A percentile compares a stretch with the other conserved stretches of the same genome.
Evolutionary conservation across 2,888 invertebrate genomes (phyloP).

Genomic region (Dioctria linearis): DNA sequence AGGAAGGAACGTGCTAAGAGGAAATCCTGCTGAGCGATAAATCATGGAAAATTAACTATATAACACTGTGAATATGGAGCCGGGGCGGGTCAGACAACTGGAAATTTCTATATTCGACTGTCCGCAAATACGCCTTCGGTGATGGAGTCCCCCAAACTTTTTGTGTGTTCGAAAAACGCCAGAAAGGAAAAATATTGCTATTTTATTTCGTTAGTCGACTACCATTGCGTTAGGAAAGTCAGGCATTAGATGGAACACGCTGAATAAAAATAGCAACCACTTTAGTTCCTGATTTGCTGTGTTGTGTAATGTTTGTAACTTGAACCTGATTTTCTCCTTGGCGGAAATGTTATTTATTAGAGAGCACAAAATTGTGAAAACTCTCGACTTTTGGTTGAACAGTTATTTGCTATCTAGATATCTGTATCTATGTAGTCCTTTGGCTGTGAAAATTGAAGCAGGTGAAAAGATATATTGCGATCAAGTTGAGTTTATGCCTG

Average conservation of each 20-base stretch:
- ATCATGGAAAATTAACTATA: slow-evolving; percentile 38
- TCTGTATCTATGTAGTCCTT: no score
- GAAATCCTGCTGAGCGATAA: slow-evolving; percentile 30
- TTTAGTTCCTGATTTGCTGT: not conserved
- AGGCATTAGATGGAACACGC: not conserved
- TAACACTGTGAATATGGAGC: not conserved
- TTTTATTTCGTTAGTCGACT: slow-evolving; percentile 14
- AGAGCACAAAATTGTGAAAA: slow-evolving; percentile 19
- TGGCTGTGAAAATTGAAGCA: no score
- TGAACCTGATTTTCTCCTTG: not conserved
- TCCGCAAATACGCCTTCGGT: not conserved
- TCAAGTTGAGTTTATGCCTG: no score
- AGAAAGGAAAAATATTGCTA: slow-evolving; percentile 30
- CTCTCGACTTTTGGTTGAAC: slow-evolving; percentile 20
- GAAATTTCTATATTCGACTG: slow-evolving; percentile 1
- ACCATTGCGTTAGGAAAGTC: not conserved
- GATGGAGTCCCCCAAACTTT: not conserved
- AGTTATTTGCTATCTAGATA: not conserved
- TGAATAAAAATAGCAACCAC: slow-evolving; percentile 5
- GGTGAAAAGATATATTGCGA: no score
- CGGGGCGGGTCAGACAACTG: not conserved
- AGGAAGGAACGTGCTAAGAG: slow-evolving; percentile 6
- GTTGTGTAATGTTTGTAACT: not conserved
- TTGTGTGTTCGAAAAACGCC: not conserved
- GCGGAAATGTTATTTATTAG: slow-evolving; percentile 21